Evolutionary conservation across 1,140 invertebrate genomes (phyloP), one percentile per base, ranked within the genome.

Genomic region (Drosophila orosa): DNA sequence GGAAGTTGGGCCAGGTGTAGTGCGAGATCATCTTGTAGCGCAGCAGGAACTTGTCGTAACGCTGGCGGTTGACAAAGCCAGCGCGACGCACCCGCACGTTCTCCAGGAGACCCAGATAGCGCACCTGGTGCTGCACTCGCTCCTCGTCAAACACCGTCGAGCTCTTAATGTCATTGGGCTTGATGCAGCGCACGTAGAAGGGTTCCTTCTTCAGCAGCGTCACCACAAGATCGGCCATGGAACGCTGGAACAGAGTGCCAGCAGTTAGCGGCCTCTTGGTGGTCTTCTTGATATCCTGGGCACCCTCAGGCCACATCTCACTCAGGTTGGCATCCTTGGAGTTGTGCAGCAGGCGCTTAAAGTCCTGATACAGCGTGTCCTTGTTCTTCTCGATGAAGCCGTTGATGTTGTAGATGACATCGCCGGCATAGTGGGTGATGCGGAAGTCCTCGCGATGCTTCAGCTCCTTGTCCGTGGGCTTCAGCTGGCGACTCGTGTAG

Each of bases 341-440:
- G 72, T 95, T 96, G 92, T 95, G 98, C 47, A 99, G 93, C 48
- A 99, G 92, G 25, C 98, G 93, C 93, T 99, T 99, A 79, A 99
- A 97, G 92, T 99, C 98, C 94, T 99, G 98, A 92, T 97, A 99
- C 17, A 99, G 93, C 2, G 96, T 97, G 92, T 99, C 98, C 92
- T 96, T 98, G 92, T 99, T 99, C 93, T 99, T 99, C 90, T 99
- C 98, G 87, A 99, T 94, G 92, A 99, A 99, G 13, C 97, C 97
- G 35, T 94, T 94, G 35, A 98, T 95, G 71, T 94, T 95, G 92
- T 99, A 99, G 22, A 96, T 96, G 3, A 99, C 98, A 92, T 98
- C 97, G n/a, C 98, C 98, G 3, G 98, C 98, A 92, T 99, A 99
- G 90, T 99, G 98, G 25, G 94, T 96, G 71, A 97, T 96, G 62